Conservation (phyloP, 2,113 vertebrate genomes). For the Callocephalon fimbriatum region DNA sequence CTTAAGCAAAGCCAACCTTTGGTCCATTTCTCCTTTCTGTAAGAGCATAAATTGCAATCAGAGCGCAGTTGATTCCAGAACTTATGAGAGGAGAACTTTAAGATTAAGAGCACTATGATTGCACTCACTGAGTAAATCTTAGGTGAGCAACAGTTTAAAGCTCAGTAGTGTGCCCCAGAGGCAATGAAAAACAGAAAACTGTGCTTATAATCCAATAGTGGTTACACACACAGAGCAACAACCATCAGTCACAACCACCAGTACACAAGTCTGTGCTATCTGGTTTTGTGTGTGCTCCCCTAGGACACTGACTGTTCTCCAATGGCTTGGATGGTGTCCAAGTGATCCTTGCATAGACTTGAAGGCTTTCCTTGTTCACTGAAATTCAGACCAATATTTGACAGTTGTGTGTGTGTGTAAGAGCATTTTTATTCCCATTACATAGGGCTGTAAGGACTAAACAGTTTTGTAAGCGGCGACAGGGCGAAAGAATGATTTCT, state of each 20-base stretch:
- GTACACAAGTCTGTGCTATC: fast-evolving
- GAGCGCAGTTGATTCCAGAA: not conserved
- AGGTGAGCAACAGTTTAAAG: not conserved
- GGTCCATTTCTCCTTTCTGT: not conserved
- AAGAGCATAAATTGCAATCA: not conserved
- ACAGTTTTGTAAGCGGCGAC: not conserved
- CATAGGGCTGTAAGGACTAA: not conserved
- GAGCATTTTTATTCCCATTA: not conserved
- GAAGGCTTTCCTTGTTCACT: not conserved
- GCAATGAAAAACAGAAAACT: not conserved
- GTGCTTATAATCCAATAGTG: not conserved
- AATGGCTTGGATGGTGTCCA: not conserved
- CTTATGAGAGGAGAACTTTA: not conserved
- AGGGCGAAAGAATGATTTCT: not conserved
- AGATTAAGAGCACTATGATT: not conserved
- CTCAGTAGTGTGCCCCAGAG: not conserved
- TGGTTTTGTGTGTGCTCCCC: not conserved
- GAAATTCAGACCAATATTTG: not conserved
- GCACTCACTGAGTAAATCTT: not conserved
- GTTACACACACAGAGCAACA: not conserved
- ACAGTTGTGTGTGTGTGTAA: not conserved
- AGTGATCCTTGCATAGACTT: not conserved
- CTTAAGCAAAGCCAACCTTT: not conserved
- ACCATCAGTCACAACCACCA: not conserved
- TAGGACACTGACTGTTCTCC: not conserved